These are phyloP conservation scores for Drosophila dunni DNA, from an alignment of 1,140 invertebrate genomes.

Conservation along the genomic window DNA sequence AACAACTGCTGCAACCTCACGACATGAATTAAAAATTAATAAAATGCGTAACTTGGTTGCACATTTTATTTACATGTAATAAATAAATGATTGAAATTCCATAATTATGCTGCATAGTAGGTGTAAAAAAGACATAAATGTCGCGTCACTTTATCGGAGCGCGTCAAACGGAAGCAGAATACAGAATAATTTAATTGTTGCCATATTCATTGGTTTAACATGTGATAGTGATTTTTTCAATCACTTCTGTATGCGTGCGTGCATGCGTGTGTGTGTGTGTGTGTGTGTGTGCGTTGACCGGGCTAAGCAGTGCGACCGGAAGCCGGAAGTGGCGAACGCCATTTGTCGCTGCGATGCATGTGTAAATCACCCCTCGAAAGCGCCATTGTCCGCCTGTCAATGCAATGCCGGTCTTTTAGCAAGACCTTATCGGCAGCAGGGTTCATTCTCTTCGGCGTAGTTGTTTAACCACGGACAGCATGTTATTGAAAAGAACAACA, in stretches of 20 bases:
- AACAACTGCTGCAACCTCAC: slow-evolving; percentile 30
- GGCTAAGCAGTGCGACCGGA: slow-evolving; percentile 69
- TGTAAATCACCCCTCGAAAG: slow-evolving; percentile 17
- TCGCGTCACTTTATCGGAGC: slow-evolving; percentile 12
- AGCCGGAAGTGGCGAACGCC: slow-evolving; percentile 78
- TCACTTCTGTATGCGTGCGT: slow-evolving; percentile 20
- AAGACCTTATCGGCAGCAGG: slow-evolving; percentile 31
- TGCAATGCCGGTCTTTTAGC: slow-evolving; percentile 8
- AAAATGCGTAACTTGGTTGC: slow-evolving; percentile 56
- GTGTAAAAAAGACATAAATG: slow-evolving; percentile 4
- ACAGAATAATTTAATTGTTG: slow-evolving; percentile 81
- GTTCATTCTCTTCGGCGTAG: slow-evolving; percentile 44
- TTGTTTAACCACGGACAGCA: slow-evolving; percentile 71
- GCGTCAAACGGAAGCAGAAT: slow-evolving; percentile 62
- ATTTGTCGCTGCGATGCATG: slow-evolving; percentile 52
- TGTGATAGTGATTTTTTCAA: slow-evolving; percentile 48
- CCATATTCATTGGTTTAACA: slow-evolving; percentile 71
- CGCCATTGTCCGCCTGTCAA: slow-evolving; percentile 21
- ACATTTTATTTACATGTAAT: slow-evolving; percentile 76
- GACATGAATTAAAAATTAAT: slow-evolving; percentile 75
- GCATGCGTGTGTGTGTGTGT: too few relatives aligned
- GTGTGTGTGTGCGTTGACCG: slow-evolving; percentile 30
- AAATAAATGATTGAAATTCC: slow-evolving; percentile 82
- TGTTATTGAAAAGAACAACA: slow-evolving; percentile 53
- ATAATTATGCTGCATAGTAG: slow-evolving; percentile 56